Evolutionary conservation across 2,888 invertebrate species (phyloP), one percentile per base, ranked within the genome.

Genomic region (Rhaphigaster nebulosa): DNA sequence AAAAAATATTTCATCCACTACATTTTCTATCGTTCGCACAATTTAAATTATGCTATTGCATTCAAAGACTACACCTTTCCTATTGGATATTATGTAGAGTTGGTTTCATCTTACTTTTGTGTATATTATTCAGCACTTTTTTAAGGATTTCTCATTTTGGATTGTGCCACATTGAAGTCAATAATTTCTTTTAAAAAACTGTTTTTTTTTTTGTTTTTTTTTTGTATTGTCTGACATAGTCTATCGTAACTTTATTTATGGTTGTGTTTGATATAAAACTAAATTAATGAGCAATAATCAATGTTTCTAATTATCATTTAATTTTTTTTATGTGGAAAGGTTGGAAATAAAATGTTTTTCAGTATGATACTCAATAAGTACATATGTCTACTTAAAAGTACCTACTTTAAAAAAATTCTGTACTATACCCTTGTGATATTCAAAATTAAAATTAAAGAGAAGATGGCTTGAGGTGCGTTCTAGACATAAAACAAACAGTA

Each of bases 41-140:
- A 4, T 45, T 84, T 84, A 84, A 41, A 80, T 80, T 80, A 41
- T 80, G 80, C n/a, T 84, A 45, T 84, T 84, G 45, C 84, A 84
- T 84, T 84, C 84, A 50, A 84, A 84, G 1, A 50, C 84, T 84
- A n/a, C 45, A 84, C 84, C 84, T 84, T 50, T 84, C 84, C 84
- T 84, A 26, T 80, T 45, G 45, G 84, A 50, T 45, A n/a, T 84
- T 38, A 41, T 84, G 84, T 84, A 84, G 41, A n/a, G 84, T 84
- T 45, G 45, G 84, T 84, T 84, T 84, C 41, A 84, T 45, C 5
- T 45, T 45, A 45, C 45, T 84, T 84, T 45, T 84, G 70, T 45
- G 45, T 80, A 26, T 80, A 26, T 80, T 80, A 20, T n/a, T 45
- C 84, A 84, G 45, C 84, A 84, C 84, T 45, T 45, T 84, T 80